Evolutionary conservation across 2,113 vertebrate species (phyloP).

Genomic region (Hippocampus guttulatus): DNA sequence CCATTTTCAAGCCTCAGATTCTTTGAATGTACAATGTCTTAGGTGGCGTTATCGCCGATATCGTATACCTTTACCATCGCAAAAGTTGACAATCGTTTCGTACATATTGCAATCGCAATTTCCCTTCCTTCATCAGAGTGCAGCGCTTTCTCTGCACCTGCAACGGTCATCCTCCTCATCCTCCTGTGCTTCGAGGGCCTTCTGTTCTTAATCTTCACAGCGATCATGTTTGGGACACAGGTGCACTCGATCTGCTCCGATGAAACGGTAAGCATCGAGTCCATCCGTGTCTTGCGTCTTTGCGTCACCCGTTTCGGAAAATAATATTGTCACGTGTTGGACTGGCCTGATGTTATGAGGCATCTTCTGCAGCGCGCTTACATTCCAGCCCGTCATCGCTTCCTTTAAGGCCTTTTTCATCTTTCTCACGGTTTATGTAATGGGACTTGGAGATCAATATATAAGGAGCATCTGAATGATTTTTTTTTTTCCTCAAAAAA

Average conservation of each 20-base stretch:
- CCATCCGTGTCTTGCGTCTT: background rate
- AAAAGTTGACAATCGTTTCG: background rate
- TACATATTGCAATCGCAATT: background rate
- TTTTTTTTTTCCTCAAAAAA: too few species aligned
- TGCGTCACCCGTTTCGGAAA: background rate
- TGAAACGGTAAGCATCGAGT: conserved; percentile 79
- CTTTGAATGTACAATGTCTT: too few species aligned
- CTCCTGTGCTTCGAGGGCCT: conserved; percentile 94
- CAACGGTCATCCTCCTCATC: conserved; percentile 94
- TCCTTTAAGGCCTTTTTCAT: too few species aligned
- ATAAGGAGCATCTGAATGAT: too few species aligned
- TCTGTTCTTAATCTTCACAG: conserved; percentile 95
- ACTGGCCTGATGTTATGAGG: too few species aligned
- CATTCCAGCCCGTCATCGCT: too few species aligned
- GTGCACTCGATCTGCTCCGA: conserved; percentile 97
- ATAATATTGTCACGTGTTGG: too few species aligned
- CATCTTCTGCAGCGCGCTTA: too few species aligned
- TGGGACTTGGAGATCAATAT: too few species aligned
- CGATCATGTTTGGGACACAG: conserved; percentile 97
- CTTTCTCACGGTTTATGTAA: too few species aligned
- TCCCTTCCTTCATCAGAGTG: conserved; percentile 77
- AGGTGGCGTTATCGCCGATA: background rate
- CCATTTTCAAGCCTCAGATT: too few species aligned
- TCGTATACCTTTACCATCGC: background rate
- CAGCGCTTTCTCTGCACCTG: conserved; percentile 91